Percentiles rank a stretch among this genome's conserved stretches.
phyloP scores from a whole-genome alignment of 2,888 invertebrate species.

The Elgonia sp. region DNA sequence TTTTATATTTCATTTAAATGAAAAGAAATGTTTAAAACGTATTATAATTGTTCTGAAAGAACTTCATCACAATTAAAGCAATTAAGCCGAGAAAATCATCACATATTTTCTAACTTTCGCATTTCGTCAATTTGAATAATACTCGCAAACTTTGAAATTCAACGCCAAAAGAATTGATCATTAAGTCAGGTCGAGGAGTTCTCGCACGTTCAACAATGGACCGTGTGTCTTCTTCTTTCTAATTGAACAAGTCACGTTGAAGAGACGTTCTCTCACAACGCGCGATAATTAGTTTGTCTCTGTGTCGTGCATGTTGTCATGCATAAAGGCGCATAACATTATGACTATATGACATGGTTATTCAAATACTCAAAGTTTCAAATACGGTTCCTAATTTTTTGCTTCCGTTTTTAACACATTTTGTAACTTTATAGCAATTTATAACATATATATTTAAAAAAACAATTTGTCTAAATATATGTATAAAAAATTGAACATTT shows the following conservation, averaged over 20 bases:
- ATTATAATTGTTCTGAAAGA: conserved; percentile 1
- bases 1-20: neutral
- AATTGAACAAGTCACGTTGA: conserved; percentile 52
- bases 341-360: conserved; percentile 18
- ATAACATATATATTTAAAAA: neutral
- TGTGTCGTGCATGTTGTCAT: conserved; percentile 18
- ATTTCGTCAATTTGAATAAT: conserved; percentile 55
- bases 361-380: conserved; percentile 27
- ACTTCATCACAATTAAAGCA: conserved; percentile 40
- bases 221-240: conserved; percentile 61
- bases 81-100: neutral
- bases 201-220: conserved; percentile 65
- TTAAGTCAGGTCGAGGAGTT: conserved; percentile 68
- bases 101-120: conserved; percentile 44
- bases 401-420: neutral
- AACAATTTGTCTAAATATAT: too few species aligned
- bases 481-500: too few species aligned
- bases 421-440: neutral
- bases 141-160: conserved; percentile 33
- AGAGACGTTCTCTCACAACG: conserved; percentile 51
- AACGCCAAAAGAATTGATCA: conserved; percentile 64
- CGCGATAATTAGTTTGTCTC: conserved; percentile 66
- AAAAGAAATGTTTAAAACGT: conserved; percentile 32
- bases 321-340: conserved; percentile 44
- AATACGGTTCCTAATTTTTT: conserved; percentile 18